Evolutionary conservation across 2,113 vertebrate species (phyloP).

Genomic region (Nesoenas mayeri): DNA sequence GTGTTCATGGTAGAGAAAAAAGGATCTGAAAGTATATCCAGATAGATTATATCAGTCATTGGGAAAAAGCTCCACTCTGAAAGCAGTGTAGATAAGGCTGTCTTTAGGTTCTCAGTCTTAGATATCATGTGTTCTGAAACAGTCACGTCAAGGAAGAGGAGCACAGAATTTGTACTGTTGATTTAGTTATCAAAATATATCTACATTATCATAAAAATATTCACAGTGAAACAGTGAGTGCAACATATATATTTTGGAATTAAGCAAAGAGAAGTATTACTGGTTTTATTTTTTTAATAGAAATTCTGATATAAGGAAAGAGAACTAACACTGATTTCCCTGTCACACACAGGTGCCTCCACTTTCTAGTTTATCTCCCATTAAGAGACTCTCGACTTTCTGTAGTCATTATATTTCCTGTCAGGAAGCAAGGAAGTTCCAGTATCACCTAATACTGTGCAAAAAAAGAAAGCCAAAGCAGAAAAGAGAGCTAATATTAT

Average conservation of each 20-base stretch:
- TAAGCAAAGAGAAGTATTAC: background rate
- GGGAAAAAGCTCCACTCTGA: background rate
- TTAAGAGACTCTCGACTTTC: background rate
- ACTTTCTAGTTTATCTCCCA: background rate
- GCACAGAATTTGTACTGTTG: accelerated
- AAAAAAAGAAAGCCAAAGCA: background rate
- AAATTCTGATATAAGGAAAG: background rate
- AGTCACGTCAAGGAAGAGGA: background rate
- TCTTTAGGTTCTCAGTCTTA: background rate
- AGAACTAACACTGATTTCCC: background rate
- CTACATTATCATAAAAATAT: background rate
- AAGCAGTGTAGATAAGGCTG: background rate
- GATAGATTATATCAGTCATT: background rate
- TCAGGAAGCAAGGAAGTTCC: background rate
- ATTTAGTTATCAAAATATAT: background rate
- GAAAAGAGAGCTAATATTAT: background rate
- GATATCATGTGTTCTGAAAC: background rate
- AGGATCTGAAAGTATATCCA: background rate
- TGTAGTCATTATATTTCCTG: background rate
- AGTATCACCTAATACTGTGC: background rate
- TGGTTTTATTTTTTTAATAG: background rate
- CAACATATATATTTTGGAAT: background rate
- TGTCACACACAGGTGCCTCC: background rate
- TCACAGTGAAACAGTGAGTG: background rate
- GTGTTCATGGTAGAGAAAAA: background rate